phyloP scores from a whole-genome alignment of 2,888 invertebrate species.

The Tetranychus truncatus region DNA sequence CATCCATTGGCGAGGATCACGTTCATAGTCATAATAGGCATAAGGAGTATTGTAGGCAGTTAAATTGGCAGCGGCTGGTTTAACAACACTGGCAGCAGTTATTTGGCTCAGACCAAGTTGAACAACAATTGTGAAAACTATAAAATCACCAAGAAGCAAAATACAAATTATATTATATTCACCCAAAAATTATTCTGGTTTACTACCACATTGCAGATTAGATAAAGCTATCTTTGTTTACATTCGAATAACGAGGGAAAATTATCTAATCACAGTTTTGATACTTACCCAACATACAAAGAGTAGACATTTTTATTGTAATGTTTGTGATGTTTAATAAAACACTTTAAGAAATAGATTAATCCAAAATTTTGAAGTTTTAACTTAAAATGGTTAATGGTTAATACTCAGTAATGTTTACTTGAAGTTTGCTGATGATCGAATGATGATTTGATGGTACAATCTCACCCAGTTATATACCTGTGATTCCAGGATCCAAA shows the following conservation, averaged over 20 bases:
- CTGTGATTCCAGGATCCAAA: neutral
- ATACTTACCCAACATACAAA: neutral
- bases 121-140: neutral
- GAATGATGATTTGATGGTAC: neutral
- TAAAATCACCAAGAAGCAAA: neutral
- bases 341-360: neutral
- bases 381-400: too few species aligned
- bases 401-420: too few species aligned
- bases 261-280: neutral
- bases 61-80: neutral
- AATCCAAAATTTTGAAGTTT: neutral
- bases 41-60: slow-evolving; percentile 8
- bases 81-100: neutral
- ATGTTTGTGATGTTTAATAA: neutral
- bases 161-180: neutral
- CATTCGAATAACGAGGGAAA: too few species aligned
- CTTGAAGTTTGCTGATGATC: too few species aligned
- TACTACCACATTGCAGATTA: too few species aligned
- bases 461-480: neutral
- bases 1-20: slow-evolving; percentile 10
- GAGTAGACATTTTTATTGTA: neutral
- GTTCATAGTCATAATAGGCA: slow-evolving; percentile 12
- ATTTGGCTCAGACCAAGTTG: neutral
- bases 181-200: neutral
- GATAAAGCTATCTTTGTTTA: too few species aligned